Conservation (phyloP, 1,140 invertebrate species). For the Paramacrobiotus metropolitanus region DNA sequence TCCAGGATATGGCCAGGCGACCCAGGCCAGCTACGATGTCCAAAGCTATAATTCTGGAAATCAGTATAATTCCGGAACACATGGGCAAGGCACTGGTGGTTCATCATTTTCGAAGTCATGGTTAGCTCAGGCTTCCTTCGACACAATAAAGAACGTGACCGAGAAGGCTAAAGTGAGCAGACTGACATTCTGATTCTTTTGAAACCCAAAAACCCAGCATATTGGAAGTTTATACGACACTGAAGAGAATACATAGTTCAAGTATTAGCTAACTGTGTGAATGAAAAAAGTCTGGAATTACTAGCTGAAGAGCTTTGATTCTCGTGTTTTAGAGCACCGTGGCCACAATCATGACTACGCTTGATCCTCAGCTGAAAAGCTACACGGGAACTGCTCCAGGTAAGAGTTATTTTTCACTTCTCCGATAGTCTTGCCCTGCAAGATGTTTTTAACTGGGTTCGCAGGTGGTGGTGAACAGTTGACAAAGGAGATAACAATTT, state of each 20-base stretch:
- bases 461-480: neutral
- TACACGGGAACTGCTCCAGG: conserved; percentile 26
- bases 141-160: conserved; percentile 32
- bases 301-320: conserved; percentile 8
- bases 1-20: neutral
- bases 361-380: conserved; percentile 72
- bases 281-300: too few relatives aligned
- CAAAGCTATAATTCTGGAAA: neutral
- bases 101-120: too few relatives aligned
- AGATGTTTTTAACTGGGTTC: neutral
- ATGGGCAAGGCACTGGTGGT: too few relatives aligned
- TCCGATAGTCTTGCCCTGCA: neutral
- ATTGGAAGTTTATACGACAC: neutral
- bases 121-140: neutral
- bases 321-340: conserved; percentile 34
- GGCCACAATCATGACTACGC: conserved; percentile 58
- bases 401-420: neutral
- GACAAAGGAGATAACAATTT: neutral
- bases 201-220: too few relatives aligned
- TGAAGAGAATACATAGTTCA: neutral
- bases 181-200: neutral
- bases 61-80: too few relatives aligned
- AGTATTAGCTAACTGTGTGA: too few relatives aligned
- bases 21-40: neutral
- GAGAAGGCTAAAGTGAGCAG: conserved; percentile 46